These are phyloP conservation scores for Zaprionus obscuricornis DNA, from an alignment of 2,888 invertebrate genomes.

Conservation along the genomic window DNA sequence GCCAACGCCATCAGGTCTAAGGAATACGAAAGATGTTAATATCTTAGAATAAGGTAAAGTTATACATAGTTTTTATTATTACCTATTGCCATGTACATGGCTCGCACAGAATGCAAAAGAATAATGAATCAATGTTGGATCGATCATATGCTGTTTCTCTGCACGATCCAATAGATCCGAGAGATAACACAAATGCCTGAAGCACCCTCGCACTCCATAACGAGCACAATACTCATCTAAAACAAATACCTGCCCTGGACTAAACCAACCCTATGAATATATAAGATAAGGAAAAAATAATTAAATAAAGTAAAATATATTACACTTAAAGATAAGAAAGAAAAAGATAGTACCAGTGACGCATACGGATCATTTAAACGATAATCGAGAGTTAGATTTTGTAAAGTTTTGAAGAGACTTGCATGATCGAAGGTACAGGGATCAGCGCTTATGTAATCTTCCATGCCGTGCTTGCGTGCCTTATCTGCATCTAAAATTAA, in stretches of 20 bases:
- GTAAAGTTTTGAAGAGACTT: constrained; percentile 94
- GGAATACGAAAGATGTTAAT: neutral
- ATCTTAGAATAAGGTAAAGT: neutral
- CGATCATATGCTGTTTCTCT: constrained; percentile 97
- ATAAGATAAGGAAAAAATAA: neutral
- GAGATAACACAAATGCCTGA: constrained; percentile 97
- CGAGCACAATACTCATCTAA: constrained; percentile 98
- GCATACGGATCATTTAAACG: constrained; percentile 99
- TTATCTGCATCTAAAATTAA: constrained; percentile 84
- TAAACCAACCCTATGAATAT: constrained; percentile 96
- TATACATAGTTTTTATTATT: too few relatives aligned
- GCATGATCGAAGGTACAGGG: constrained; percentile 99
- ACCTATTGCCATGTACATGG: constrained; percentile 99
- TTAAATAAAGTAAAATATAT: neutral
- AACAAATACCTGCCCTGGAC: constrained; percentile 99
- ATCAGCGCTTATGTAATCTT: constrained; percentile 99
- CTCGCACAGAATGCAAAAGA: constrained; percentile 99
- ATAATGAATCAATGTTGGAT: constrained; percentile 99
- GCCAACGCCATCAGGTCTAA: constrained; percentile 98
- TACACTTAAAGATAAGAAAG: neutral
- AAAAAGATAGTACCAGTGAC: constrained; percentile 89
- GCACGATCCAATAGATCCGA: constrained; percentile 97
- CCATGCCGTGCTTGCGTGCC: constrained; percentile 99
- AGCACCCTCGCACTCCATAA: constrained; percentile 98
- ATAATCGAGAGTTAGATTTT: constrained; percentile 96